These are phyloP conservation scores for Pedionomus torquatus DNA, from an alignment of 2,113 vertebrate genomes.

Conservation along the genomic window DNA sequence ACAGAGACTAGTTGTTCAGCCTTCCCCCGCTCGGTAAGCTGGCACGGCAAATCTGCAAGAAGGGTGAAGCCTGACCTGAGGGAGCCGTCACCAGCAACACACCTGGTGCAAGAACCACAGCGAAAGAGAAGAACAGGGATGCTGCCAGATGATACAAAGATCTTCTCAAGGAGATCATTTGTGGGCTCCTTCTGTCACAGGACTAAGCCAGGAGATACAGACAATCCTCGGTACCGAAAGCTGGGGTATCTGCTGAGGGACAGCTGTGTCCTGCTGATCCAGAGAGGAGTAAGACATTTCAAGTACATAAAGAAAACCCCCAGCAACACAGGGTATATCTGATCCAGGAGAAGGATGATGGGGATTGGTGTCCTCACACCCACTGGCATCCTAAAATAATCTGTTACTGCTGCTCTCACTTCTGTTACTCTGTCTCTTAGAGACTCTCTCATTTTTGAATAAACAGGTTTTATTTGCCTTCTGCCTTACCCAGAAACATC, in stretches of 20 bases:
- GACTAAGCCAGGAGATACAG: neutral
- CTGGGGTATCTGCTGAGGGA: neutral
- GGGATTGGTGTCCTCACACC: constrained; percentile 16
- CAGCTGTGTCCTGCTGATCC: neutral
- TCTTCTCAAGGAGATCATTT: neutral
- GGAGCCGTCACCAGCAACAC: neutral
- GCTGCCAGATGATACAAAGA: neutral
- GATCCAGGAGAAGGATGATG: neutral
- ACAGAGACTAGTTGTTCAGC: neutral
- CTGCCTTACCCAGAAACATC: neutral
- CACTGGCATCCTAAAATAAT: constrained; percentile 31
- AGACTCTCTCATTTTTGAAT: neutral
- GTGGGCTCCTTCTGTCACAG: neutral
- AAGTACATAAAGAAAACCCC: neutral
- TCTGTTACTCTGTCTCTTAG: neutral
- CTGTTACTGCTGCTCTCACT: neutral
- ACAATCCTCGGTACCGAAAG: neutral
- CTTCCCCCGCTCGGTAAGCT: neutral
- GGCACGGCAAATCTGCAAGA: neutral
- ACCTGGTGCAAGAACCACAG: neutral
- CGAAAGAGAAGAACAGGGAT: neutral
- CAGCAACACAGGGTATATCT: constrained; percentile 19
- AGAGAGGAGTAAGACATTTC: neutral
- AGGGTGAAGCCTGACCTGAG: neutral
- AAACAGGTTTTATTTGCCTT: neutral